A percentile compares a stretch with the other conserved stretches of the same genome.
Evolutionary conservation across 2,888 invertebrate genomes (phyloP).

Genomic region (Zhuqinia jingwanae): DNA sequence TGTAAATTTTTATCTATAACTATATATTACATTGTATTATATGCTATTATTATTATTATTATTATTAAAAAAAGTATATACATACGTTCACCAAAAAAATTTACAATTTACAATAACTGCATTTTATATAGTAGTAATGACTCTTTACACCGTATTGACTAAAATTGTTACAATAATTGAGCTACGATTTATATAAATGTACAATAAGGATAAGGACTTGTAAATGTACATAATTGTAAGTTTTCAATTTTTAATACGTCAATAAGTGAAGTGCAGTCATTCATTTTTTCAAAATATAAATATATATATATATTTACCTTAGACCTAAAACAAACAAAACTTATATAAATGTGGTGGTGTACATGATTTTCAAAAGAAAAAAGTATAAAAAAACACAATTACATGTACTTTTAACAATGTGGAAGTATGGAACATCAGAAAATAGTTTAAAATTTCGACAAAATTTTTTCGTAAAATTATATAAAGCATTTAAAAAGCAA

Average conservation of each 20-base stretch:
- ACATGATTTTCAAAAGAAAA: constrained; percentile 18
- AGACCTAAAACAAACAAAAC: background rate
- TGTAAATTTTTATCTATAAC: too few relatives aligned
- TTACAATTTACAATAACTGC: constrained; percentile 1
- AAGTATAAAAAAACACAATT: background rate
- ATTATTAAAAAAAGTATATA: too few relatives aligned
- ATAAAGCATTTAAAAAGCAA: background rate
- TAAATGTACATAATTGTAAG: background rate
- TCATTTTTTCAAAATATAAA: background rate
- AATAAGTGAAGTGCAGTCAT: background rate
- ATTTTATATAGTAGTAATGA: background rate
- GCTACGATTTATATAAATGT: constrained; percentile 6
- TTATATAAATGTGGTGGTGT: background rate
- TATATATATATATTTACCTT: background rate
- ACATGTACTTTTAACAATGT: background rate
- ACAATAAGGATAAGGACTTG: background rate
- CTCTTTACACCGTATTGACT: constrained; percentile 28
- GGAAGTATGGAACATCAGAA: background rate
- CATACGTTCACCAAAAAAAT: background rate
- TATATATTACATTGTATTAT: too few relatives aligned
- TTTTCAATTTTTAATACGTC: constrained; percentile 20
- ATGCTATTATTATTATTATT: too few relatives aligned
- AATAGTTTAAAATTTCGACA: too few relatives aligned
- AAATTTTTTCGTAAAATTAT: background rate
- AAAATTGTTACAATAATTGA: constrained; percentile 30